Conservation (phyloP, 2,797 vertebrate genomes). For the Typhlichthys subterraneus region DNA sequence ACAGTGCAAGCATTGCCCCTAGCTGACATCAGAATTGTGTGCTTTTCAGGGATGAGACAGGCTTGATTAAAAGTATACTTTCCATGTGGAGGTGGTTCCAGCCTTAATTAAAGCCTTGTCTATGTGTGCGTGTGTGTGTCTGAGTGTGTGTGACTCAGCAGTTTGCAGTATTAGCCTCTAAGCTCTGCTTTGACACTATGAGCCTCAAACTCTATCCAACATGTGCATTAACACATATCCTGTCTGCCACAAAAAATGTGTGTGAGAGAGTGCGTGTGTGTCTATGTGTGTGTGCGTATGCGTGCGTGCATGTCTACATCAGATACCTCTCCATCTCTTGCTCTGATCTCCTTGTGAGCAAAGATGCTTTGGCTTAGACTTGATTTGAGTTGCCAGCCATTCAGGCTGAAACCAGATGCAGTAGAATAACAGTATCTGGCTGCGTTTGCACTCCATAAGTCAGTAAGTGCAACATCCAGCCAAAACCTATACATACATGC, state of each 20-base stretch:
- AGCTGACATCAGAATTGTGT: neutral
- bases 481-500: neutral
- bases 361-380: constrained; percentile 29
- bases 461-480: neutral
- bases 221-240: constrained; percentile 62
- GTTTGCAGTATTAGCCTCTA: constrained; percentile 64
- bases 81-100: constrained; percentile 51
- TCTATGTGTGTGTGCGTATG: constrained; percentile 8
- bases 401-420: constrained; percentile 27
- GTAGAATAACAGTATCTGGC: neutral
- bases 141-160: constrained; percentile 71
- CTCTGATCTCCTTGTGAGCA: constrained; percentile 26
- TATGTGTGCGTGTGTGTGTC: constrained; percentile 17
- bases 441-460: constrained; percentile 16
- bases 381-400: constrained; percentile 33
- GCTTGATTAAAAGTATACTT: constrained; percentile 60
- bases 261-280: constrained; percentile 13
- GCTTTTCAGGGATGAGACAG: constrained; percentile 46
- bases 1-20: constrained; percentile 17
- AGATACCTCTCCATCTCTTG: constrained; percentile 25
- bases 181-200: constrained; percentile 63
- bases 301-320: constrained; percentile 11
- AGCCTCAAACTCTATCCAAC: constrained; percentile 53
- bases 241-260: constrained; percentile 30
- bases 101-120: constrained; percentile 64